Evolutionary conservation across 2,113 vertebrate species (phyloP), one percentile per base, ranked within the genome.

Genomic region (Nettapus auritus): DNA sequence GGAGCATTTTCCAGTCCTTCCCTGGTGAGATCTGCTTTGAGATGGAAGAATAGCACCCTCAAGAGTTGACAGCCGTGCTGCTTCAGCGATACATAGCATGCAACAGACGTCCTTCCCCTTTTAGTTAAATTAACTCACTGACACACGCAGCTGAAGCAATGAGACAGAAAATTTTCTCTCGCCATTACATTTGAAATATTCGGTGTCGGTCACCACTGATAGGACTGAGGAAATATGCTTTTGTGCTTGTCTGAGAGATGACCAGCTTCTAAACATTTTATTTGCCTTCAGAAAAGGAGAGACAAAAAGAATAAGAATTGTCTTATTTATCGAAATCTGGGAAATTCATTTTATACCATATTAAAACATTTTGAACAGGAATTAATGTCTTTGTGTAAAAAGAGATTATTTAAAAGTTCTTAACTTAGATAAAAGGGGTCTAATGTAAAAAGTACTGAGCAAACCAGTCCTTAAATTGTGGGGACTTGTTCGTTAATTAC

Each of bases 41-140:
- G 78, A 82, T 95, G 96, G 96, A 97, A 95, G 92, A 97, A 96
- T 23, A 97, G 96, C 96, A 96, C 97, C 97, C 96, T 97, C 96
- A 97, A 97, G 96, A 97, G 97, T 97, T 94, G 92, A 95, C 84
- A 91, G 75, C 2, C 38, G 81, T 1, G 11, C 82, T 91, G 82
- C 71, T 93, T 76, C 56, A 16, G 86, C 56, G 83, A 80, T 59
- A 70, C 79, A 7, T 3, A 29, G 42, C 8, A 3, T 29, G 42
- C 67, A 92, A n/a, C 81, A 69, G 4, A 4, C 59, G n/a, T 88
- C 95, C 81, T 94, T 92, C 75, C 68, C 87, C 88, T 84, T 85
- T 34, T 14, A 19, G 77, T n/a, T 52, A 56, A 64, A 44, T 77
- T 25, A 77, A n/a, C 33, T 77, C n/a, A 68, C 68, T 31, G 64